Evolutionary conservation across 2,888 invertebrate species (phyloP).

Genomic region (Drosophila mulleri): DNA sequence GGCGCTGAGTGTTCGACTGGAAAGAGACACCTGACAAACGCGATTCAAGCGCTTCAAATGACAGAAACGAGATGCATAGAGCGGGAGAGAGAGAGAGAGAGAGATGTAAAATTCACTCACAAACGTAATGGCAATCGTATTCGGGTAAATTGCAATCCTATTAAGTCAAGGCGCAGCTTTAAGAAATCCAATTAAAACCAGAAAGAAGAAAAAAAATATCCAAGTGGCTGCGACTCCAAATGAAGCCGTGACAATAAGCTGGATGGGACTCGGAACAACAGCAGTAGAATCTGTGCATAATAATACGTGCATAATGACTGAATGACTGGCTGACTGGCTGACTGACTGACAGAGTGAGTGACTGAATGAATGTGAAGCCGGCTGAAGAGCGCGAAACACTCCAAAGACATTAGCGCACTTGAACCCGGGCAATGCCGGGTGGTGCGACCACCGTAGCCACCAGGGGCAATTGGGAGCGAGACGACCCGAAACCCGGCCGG

Average conservation of each 20-base stretch:
- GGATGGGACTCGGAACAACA: conserved; percentile 33
- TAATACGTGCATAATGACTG: conserved; percentile 45
- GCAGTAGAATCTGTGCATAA: conserved; percentile 67
- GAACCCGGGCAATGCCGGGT: conserved; percentile 36
- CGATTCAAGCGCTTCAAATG: neutral
- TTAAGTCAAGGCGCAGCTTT: conserved; percentile 76
- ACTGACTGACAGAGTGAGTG: conserved; percentile 19
- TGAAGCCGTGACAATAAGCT: conserved; percentile 59
- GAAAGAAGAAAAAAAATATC: conserved; percentile 10
- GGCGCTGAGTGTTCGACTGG: conserved; percentile 36
- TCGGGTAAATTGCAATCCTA: conserved; percentile 68
- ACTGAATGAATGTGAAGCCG: conserved; percentile 29
- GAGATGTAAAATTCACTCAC: conserved; percentile 2
- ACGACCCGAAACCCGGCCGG: conserved; percentile 15
- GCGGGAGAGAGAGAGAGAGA: neutral
- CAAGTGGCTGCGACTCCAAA: conserved; percentile 26
- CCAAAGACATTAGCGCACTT: conserved; percentile 83
- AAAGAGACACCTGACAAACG: conserved; percentile 14
- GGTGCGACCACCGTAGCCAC: neutral
- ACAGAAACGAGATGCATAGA: neutral
- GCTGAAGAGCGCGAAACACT: conserved; percentile 80
- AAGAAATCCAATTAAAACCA: conserved; percentile 74
- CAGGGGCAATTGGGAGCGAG: neutral
- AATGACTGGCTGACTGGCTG: conserved; percentile 30
- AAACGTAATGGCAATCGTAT: conserved; percentile 55